These are phyloP conservation scores for Oscheius sp. DNA, from an alignment of 2,888 invertebrate species.

Conservation along the genomic window DNA sequence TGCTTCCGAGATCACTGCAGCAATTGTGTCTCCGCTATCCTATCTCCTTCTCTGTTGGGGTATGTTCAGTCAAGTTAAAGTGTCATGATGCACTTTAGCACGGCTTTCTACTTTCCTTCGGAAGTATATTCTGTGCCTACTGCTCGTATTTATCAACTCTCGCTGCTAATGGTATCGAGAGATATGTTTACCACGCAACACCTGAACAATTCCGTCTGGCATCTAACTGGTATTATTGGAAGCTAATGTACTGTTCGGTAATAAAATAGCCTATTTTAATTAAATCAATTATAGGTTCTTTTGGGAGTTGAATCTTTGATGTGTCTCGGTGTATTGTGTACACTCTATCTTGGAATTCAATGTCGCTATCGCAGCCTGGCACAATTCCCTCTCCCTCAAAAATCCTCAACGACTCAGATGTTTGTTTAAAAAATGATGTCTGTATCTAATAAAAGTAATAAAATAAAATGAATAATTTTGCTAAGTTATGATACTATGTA, in stretches of 20 bases:
- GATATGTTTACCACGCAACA: constrained; percentile 41
- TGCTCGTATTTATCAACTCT: constrained; percentile 41
- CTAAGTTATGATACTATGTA: no score
- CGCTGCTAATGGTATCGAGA: constrained; percentile 40
- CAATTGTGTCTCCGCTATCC: constrained; percentile 30
- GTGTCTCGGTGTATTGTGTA: constrained; percentile 36
- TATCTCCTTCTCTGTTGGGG: constrained; percentile 30
- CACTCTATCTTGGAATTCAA: constrained; percentile 46
- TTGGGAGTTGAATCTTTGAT: constrained; percentile 38
- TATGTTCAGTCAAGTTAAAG: neutral
- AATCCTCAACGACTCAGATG: constrained; percentile 15
- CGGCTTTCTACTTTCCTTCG: constrained; percentile 33
- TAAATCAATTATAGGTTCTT: constrained; percentile 31
- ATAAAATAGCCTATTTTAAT: neutral
- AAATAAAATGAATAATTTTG: constrained; percentile 16
- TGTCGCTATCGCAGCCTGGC: constrained; percentile 50
- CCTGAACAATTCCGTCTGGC: constrained; percentile 48
- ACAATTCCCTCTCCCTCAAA: constrained; percentile 33
- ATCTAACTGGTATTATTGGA: constrained; percentile 47
- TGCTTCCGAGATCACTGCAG: constrained; percentile 6
- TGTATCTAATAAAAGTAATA: constrained; percentile 8
- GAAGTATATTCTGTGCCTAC: constrained; percentile 35
- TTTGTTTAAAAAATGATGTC: constrained; percentile 20
- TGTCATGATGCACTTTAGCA: constrained; percentile 38
- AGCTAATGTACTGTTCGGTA: constrained; percentile 16